Evolutionary conservation across 1,140 invertebrate species (phyloP).

Genomic region (Xylocopa sonorina): DNA sequence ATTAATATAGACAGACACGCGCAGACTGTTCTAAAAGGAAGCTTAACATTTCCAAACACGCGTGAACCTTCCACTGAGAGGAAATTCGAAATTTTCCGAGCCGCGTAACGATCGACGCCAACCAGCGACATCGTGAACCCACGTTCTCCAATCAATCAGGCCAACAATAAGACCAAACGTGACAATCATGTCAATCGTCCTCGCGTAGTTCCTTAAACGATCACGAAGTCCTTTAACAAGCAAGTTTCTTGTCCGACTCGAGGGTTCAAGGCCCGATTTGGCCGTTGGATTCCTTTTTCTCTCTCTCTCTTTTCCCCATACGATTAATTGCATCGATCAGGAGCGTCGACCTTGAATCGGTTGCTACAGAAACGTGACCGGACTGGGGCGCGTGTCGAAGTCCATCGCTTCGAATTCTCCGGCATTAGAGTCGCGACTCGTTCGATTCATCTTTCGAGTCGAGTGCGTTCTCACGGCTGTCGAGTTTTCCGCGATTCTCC

Average conservation of each 20-base stretch:
- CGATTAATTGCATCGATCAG: conserved; percentile 64
- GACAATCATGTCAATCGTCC: not conserved
- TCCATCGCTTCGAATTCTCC: conserved; percentile 54
- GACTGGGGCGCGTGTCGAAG: conserved; percentile 33
- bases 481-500: too few species aligned
- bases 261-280: conserved; percentile 41
- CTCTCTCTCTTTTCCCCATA: too few species aligned
- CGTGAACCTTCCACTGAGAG: too few species aligned
- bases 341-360: conserved; percentile 68
- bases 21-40: too few species aligned
- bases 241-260: conserved; percentile 4
- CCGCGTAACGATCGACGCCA: too few species aligned
- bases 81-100: too few species aligned
- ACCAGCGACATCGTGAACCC: too few species aligned
- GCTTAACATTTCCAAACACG: too few species aligned
- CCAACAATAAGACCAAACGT: not conserved
- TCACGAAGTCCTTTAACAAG: not conserved
- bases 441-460: not conserved
- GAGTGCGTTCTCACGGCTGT: not conserved
- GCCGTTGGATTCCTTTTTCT: conserved; percentile 16
- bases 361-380: conserved; percentile 40
- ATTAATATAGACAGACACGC: too few species aligned
- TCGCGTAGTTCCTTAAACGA: not conserved
- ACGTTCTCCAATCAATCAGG: too few species aligned
- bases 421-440: conserved; percentile 36